Evolutionary conservation across 2,888 invertebrate genomes (phyloP), one percentile per base, ranked within the genome.

Genomic region (Caenorhabditis auriculariae): DNA sequence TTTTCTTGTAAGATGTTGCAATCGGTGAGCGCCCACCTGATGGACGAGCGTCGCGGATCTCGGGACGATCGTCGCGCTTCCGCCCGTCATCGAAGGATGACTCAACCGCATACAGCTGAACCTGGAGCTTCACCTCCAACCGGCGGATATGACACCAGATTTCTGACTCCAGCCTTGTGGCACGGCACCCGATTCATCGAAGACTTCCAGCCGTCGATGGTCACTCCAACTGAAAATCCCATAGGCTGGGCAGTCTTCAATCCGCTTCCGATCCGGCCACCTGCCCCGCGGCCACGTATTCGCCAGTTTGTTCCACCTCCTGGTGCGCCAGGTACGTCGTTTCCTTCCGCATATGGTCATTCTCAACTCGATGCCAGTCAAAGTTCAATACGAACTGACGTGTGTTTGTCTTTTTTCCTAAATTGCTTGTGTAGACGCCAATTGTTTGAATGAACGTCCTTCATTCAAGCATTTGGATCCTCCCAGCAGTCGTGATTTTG

Each of bases 221-320:
- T 43, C 7, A 21, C 44, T 4, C 58, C 63, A 15, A 44, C 50
- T 26, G 64, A 65, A 24, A 72, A 70, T 28, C 69, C 72, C 2
- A 58, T 72, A 15, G 69, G 69, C 15, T 72, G 72, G 72, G 69
- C 72, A 7, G 54, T 72, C 9, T 72, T 72, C 59, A 69, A 69
- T 32, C 72, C 72, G 3, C 26, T 69, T 2, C 70, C 70, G 2
- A 64, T 68, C 17, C 45, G 60, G 21, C 58, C 56, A 1, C 60
- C 61, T 6, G 19, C 50, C 12, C 55, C 42, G 9, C 37, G 67
- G 38, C 67, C 67, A 0, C 41, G 67, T 12, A 29, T 61, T 3
- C 48, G 61, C 12, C 61, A 57, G 27, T 48, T 62, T n/a, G n/a
- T n/a, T n/a, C n/a, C n/a, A n/a, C n/a, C n/a, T n/a, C n/a, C n/a